Evolutionary conservation across 2,113 vertebrate species (phyloP).

Genomic region (Hylia prasina): DNA sequence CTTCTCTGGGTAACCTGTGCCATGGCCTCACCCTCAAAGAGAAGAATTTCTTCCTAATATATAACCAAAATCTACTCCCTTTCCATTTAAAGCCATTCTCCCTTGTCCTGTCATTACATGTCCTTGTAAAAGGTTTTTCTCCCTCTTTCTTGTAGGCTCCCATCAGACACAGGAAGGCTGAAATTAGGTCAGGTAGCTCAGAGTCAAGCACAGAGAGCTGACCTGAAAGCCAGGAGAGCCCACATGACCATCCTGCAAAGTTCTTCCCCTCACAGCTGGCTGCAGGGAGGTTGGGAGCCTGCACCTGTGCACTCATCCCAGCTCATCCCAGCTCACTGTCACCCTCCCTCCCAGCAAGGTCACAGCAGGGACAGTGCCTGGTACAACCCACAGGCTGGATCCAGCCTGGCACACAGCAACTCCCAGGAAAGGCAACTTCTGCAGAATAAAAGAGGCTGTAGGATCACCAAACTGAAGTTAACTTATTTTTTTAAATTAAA

Average conservation of each 20-base stretch:
- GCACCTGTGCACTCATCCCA: neutral
- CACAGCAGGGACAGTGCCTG: neutral
- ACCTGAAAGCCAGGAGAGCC: neutral
- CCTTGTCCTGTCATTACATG: neutral
- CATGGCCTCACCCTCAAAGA: neutral
- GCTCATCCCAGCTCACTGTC: neutral
- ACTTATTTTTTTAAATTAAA: neutral
- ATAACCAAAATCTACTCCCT: neutral
- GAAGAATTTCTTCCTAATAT: neutral
- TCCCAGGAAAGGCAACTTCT: neutral
- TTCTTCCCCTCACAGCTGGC: neutral
- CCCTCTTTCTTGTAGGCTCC: neutral
- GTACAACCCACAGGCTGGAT: neutral
- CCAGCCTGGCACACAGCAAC: neutral
- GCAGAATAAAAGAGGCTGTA: neutral
- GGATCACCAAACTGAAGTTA: neutral
- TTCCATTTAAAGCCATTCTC: neutral
- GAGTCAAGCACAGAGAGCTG: neutral
- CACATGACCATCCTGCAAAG: rapidly evolving
- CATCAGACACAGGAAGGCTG: neutral
- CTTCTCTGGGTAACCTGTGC: neutral
- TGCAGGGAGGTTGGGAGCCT: neutral
- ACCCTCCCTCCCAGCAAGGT: neutral
- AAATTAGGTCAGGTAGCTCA: neutral
- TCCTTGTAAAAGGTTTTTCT: neutral